These are phyloP conservation scores for Branchellion lobata DNA, from an alignment of 2,888 invertebrate species.

Conservation along the genomic window DNA sequence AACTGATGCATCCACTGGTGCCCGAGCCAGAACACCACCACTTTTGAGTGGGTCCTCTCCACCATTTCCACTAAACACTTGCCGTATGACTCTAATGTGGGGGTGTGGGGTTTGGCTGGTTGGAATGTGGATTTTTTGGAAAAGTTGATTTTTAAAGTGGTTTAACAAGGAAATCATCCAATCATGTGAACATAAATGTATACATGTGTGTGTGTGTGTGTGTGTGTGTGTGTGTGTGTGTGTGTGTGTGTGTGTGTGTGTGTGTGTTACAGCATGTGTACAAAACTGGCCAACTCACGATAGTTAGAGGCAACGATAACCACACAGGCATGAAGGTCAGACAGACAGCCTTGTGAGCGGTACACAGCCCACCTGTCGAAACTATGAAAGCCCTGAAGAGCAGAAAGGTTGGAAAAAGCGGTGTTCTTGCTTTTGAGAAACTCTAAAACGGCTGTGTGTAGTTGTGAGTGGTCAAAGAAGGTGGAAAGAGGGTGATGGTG, in stretches of 20 bases:
- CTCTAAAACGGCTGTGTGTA: neutral
- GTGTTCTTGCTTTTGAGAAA: neutral
- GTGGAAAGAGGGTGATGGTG: neutral
- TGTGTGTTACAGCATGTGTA: too few species aligned
- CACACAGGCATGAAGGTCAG: neutral
- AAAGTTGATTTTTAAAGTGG: conserved; percentile 12
- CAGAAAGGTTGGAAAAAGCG: neutral
- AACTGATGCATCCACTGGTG: neutral
- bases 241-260: too few species aligned
- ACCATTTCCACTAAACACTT: neutral
- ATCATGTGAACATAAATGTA: conserved; percentile 31
- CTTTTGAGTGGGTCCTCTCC: neutral
- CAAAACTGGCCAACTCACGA: too few species aligned
- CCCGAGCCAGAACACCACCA: neutral
- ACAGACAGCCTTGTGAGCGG: neutral
- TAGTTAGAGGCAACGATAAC: neutral
- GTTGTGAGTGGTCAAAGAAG: neutral
- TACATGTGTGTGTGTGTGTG: conserved; percentile 35
- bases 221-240: neutral
- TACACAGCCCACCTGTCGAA: neutral
- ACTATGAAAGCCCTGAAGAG: neutral
- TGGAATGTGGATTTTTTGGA: neutral
- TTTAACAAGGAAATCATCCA: conserved; percentile 29
- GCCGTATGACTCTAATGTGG: neutral
- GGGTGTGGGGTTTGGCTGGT: too few species aligned